phyloP scores from a whole-genome alignment of 2,797 vertebrate genomes.

The Ptychobarbus kaznakovi region DNA sequence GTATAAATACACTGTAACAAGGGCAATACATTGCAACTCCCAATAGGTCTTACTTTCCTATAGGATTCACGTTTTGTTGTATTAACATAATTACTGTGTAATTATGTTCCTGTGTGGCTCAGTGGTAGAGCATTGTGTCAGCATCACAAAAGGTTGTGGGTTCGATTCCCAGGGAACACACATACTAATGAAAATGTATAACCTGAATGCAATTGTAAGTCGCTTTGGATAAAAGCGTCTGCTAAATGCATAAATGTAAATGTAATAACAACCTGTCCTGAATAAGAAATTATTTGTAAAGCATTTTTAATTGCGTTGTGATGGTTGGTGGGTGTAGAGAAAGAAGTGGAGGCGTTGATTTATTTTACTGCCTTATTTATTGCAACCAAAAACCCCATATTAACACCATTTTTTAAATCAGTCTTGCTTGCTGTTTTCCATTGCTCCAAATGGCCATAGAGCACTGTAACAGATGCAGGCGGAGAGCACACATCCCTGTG shows the following conservation, averaged over 20 bases:
- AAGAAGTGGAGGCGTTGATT: background rate
- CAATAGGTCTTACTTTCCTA: background rate
- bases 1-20: background rate
- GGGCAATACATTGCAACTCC: background rate
- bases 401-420: background rate
- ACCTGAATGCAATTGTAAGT: no score
- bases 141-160: no score
- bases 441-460: background rate
- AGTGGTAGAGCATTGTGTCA: no score
- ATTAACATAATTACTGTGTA: background rate
- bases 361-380: background rate
- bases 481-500: background rate
- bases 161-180: no score
- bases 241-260: no score
- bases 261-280: background rate
- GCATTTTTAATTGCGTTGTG: background rate
- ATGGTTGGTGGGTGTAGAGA: background rate
- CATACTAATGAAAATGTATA: no score
- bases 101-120: no score
- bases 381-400: background rate
- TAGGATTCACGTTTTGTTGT: background rate
- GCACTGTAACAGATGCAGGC: background rate
- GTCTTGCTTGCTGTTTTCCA: background rate
- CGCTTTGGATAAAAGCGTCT: no score
- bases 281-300: background rate